phyloP scores from a whole-genome alignment of 2,888 invertebrate species.

The Thalpophila matura region DNA sequence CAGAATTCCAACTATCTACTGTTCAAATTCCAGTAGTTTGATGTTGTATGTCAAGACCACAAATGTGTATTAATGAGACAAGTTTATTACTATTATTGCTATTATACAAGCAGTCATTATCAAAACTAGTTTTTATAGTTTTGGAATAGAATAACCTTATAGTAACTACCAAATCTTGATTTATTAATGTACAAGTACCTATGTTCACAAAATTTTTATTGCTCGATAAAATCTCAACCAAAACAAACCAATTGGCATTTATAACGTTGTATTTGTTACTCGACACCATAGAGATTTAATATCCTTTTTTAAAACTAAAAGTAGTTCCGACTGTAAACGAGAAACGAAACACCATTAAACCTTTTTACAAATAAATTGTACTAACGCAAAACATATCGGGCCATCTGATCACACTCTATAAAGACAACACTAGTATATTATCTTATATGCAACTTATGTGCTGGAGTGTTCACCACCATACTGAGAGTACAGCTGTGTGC shows the following conservation, averaged over 20 bases:
- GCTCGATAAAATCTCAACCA: too few species aligned
- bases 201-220: too few species aligned
- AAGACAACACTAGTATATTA: not conserved
- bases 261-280: not conserved
- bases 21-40: slow-evolving; percentile 24
- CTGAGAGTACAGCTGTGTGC: slow-evolving; percentile 33
- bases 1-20: slow-evolving; percentile 39
- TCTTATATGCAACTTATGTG: slow-evolving; percentile 8
- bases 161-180: too few species aligned
- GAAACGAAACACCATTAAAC: not conserved
- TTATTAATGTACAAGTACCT: too few species aligned
- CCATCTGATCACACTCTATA: slow-evolving; percentile 7
- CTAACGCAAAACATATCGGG: not conserved
- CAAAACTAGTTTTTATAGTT: slow-evolving; percentile 24
- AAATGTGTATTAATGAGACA: slow-evolving; percentile 10
- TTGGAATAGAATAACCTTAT: too few species aligned
- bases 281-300: not conserved
- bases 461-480: slow-evolving; percentile 19
- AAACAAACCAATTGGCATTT: slow-evolving; percentile 4
- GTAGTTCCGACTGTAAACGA: not conserved
- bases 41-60: slow-evolving; percentile 24
- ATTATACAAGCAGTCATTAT: slow-evolving; percentile 14
- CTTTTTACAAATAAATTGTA: not conserved
- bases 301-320: not conserved
- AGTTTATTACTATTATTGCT: slow-evolving; percentile 26